Percentiles rank a stretch among this genome's conserved stretches.
Evolutionary conservation across 2,888 invertebrate species (phyloP).

Genomic region (Beris chalybata): DNA sequence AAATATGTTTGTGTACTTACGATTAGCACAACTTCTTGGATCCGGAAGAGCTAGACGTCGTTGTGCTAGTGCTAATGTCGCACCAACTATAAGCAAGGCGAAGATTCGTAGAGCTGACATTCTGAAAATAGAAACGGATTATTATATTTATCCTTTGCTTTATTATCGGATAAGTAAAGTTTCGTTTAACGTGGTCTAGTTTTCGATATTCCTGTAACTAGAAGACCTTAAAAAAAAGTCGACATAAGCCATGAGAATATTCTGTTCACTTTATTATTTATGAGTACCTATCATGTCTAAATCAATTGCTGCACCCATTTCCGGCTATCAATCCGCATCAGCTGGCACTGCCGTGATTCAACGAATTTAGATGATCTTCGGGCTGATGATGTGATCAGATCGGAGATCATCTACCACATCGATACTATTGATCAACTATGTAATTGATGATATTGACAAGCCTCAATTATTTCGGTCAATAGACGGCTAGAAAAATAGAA

Average conservation of each 20-base stretch:
- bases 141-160: slow-evolving; percentile 5
- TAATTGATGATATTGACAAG: slow-evolving; percentile 30
- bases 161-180: not conserved
- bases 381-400: not conserved
- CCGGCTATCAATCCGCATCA: slow-evolving; percentile 7
- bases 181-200: not conserved
- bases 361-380: slow-evolving; percentile 5
- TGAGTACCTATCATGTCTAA: not conserved
- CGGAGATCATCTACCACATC: not conserved
- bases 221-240: not conserved
- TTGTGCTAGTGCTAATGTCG: slow-evolving; percentile 72
- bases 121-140: slow-evolving; percentile 20
- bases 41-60: slow-evolving; percentile 84
- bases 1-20: slow-evolving; percentile 61
- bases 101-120: slow-evolving; percentile 50
- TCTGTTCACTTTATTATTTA: not conserved
- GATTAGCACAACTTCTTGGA: slow-evolving; percentile 84
- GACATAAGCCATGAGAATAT: not conserved
- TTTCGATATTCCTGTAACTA: not conserved
- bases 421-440: slow-evolving; percentile 8
- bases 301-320: slow-evolving; percentile 15
- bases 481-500: slow-evolving; percentile 15
- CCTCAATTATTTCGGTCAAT: slow-evolving; percentile 35
- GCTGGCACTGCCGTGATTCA: not conserved
- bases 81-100: slow-evolving; percentile 68